phyloP scores from a whole-genome alignment of 2,797 vertebrate genomes.

The Petrocephalus schoutedeni region DNA sequence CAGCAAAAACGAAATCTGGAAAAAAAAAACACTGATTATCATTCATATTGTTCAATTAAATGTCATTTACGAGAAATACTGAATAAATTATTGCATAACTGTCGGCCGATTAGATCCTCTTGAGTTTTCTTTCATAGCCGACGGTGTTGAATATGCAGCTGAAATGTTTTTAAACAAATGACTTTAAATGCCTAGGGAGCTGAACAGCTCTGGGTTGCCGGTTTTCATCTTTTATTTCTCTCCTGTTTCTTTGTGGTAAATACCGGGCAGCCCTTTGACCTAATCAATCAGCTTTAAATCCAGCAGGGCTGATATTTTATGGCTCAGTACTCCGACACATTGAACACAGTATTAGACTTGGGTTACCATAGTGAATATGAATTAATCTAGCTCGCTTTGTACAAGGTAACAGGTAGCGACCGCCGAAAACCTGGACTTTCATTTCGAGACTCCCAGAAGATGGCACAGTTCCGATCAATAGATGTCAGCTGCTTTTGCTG shows the following conservation, averaged over 20 bases:
- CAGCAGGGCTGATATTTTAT: background rate
- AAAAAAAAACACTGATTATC: background rate
- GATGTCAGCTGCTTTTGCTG: background rate
- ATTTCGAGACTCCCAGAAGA: background rate
- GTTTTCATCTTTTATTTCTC: background rate
- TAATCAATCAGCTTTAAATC: background rate
- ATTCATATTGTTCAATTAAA: constrained; percentile 6
- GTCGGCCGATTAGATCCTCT: background rate
- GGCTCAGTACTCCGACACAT: background rate
- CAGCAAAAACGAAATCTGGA: background rate
- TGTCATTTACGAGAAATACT: background rate
- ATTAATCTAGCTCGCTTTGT: background rate
- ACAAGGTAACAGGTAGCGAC: background rate
- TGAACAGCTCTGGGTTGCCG: background rate
- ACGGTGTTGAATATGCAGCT: background rate
- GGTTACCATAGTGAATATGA: background rate
- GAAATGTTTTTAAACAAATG: background rate
- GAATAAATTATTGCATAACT: background rate
- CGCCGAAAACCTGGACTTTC: background rate
- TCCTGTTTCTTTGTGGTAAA: background rate
- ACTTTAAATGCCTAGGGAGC: background rate
- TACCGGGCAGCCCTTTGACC: background rate
- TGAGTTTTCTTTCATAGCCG: constrained; percentile 1
- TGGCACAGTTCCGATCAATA: background rate
- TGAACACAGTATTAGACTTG: background rate